Base-by-base conservation (phyloP, 1,140 invertebrate genomes). In the honey bee (Apis mellifera) region DNA sequence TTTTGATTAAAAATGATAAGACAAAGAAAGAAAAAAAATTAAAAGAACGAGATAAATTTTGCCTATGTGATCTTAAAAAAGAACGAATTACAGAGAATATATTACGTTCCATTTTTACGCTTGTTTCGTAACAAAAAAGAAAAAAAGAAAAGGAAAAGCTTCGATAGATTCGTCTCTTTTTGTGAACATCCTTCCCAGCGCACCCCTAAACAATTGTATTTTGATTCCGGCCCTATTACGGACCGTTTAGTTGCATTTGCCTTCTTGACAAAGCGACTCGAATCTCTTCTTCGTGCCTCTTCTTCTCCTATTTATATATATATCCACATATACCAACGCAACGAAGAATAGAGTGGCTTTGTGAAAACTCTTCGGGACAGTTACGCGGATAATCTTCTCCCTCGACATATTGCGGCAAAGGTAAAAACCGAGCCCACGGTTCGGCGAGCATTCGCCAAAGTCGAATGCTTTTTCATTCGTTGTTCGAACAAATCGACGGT, bases 211-310 rank as follows among this genome's bases (percentile, higher is more conserved):
- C 92, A 92, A 93, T 91, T 89, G 88, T 92, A 92, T 92, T 93
- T 92, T 92, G 90, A 93, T 93, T 93, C 86, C 57, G 86, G 87
- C 88, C 90, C 89, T 86, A 93, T 93, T 93, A 92, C 87, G 89
- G 90, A 86, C 84, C 90, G 92, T 92, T 94, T 93, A 93, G 90
- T 70, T 85, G 86, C 85, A 89, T 93, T 94, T 93, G 93, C 93
- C 93, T 94, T 93, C 89, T 93, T 93, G 93, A 93, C 93, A 94
- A 93, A 90, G 91, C 93, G 91, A 94, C 92, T 92, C 84, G 90
- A 89, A 90, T 92, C 89, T 91, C 76, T 88, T 85, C 69, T 86
- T 87, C 77, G 52, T 73, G 77, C 66, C 42, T 71, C 21, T 73
- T 66, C 64, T 62, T 54, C 78, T 42, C 60, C 76, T 80, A 78